A percentile compares a stretch with the other conserved stretches of the same genome.
These are phyloP conservation scores for Nothocercus nigrocapillus DNA, from an alignment of 2,113 vertebrate genomes.

Conservation along the genomic window DNA sequence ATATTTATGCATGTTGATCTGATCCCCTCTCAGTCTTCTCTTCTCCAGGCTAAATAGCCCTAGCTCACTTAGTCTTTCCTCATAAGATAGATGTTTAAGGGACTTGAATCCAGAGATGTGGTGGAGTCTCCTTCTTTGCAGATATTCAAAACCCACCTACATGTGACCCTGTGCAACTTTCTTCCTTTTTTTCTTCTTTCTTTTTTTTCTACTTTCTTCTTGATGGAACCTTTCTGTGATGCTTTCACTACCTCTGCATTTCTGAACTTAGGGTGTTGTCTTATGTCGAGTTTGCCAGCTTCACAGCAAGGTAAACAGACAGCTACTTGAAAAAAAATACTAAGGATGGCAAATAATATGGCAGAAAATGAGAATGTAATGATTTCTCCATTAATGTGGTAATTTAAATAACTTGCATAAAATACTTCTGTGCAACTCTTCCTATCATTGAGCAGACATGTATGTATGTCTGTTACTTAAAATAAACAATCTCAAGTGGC, in stretches of 20 bases:
- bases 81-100: no score
- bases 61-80: no score
- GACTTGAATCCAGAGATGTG: no score
- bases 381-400: neutral
- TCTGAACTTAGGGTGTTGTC: neutral
- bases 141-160: no score
- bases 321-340: neutral
- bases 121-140: no score
- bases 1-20: no score
- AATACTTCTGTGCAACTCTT: neutral
- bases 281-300: neutral
- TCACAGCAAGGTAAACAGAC: neutral
- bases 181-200: no score
- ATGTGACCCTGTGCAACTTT: no score
- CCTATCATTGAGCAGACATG: neutral
- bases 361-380: neutral
- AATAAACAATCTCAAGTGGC: neutral
- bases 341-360: neutral
- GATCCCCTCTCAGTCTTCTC: no score
- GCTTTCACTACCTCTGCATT: neutral
- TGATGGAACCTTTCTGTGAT: neutral
- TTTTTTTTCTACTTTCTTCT: neutral
- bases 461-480: neutral
- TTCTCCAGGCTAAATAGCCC: no score
- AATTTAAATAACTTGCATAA: neutral